Base-by-base conservation (phyloP, 1,140 invertebrate genomes). In the Callitettix versicolor region DNA sequence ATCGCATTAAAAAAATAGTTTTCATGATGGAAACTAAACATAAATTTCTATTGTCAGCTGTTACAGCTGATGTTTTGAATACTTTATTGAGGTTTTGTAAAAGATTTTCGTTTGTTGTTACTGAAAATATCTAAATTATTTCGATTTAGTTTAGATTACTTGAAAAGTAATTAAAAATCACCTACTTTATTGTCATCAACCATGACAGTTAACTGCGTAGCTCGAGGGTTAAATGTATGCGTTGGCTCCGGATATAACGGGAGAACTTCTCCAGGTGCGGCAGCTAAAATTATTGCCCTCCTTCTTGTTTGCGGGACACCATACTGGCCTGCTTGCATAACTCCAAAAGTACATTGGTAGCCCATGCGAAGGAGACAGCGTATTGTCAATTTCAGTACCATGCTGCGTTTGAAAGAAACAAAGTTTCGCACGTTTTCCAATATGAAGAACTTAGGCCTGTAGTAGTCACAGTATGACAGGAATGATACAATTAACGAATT, bases 371-470 rank as follows among this genome's bases (percentile, higher is more conserved):
- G 61, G 2, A 93, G 69, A 61, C 87, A 86, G 3, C 84, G 70
- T 21, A 93, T 65, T 0, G 88, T 85, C 47, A 91, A 65, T 71
- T 92, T 92, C 38, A 94, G 67, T 20, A 93, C 84, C 80, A 91
- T 85, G 42, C 79, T 80, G 42, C 79, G 78, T 67, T 89, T 87
- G 62, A 84, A 89, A 0, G 78, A 78, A 0, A 85, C 86, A 69
- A 94, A 92, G 70, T 92, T 92, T 36, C 87, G 70, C 0, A 93
- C 90, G 63, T 93, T 93, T 69, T 94, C 90, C 63, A 93, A 73
- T 9, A 93, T 74, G 63, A 93, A 90, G 65, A 82, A 92, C 62
- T 81, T 80, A 0, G 90, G 91, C 20, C 88, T 73, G 64, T 91
- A 94, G 65, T 81, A 92, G 70, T 93, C 90, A 67, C 87, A 89